Evolutionary conservation across 2,888 invertebrate genomes (phyloP), one percentile per base, ranked within the genome.

Genomic region (Ectropis crepuscularia): DNA sequence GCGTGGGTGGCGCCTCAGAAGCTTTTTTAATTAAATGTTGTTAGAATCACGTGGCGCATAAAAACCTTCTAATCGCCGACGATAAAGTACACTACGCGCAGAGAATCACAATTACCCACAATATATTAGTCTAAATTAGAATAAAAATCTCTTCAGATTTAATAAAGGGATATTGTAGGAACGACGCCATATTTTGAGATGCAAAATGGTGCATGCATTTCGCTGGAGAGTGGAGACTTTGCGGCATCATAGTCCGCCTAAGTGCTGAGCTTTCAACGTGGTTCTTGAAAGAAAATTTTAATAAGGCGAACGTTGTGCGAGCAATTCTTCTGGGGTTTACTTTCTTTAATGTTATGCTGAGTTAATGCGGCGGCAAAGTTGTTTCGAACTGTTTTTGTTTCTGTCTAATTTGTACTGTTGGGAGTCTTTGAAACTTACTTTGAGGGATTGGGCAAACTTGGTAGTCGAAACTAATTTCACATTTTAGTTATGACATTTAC

Each of bases 31-130:
- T 77, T 79, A 77, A 77, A 78, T 66, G 71, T 68, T 68, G 74
- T 69, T 67, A 72, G 72, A 61, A 74, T 78, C 80, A 82, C 81
- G 81, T 77, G 79, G 78, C 75, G 64, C 70, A 71, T 76, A 78
- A 80, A 80, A 77, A 78, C 74, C 75, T 74, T 78, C 72, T 79
- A 81, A 84, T 78, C 78, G 69, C 71, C 65, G 70, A 75, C 81
- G 69, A 84, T 84, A 85, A 85, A 85, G 75, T 76, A 75, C 83
- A 84, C 76, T 78, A 78, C 74, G 84, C 74, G 84, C 77, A 64
- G 65, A 66, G 83, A 85, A 83, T 83, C 81, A 76, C 77, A 86
- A 86, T 80, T 75, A 77, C 75, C 72, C 72, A 69, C 70, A 75
- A 72, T 76, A 72, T 71, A 77, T 74, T 68, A 74, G 76, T 76